Conservation (phyloP, 2,113 vertebrate species). For the Ancistrus triradiatus region DNA sequence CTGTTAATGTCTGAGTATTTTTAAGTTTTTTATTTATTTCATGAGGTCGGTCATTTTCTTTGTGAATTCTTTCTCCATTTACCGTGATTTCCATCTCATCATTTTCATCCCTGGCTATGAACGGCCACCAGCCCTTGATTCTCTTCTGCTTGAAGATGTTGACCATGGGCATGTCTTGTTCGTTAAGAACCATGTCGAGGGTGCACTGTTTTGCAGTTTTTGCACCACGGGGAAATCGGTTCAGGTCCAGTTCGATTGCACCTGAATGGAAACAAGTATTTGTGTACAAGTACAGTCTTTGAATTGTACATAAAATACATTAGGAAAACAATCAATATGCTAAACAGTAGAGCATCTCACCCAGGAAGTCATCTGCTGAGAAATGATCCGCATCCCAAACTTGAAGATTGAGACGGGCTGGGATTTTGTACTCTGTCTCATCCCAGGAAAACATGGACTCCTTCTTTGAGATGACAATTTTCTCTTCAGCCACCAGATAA, state of each 20-base stretch:
- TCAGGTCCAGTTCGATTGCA: constrained; percentile 92
- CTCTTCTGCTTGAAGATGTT: constrained; percentile 98
- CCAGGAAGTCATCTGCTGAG: constrained; percentile 94
- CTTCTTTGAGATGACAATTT: constrained; percentile 96
- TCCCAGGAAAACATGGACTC: constrained; percentile 99
- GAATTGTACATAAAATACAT: no score
- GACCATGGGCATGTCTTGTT: constrained; percentile 85
- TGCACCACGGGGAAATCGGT: constrained; percentile 88
- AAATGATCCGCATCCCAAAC: constrained; percentile 98
- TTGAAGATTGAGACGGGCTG: constrained; percentile 89
- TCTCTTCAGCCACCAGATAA: constrained; percentile 94
- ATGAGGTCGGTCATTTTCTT: no score
- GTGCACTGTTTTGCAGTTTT: constrained; percentile 94
- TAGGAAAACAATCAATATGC: no score
- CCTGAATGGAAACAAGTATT: constrained; percentile 74
- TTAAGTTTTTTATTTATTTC: neutral
- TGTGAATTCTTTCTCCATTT: constrained; percentile 30
- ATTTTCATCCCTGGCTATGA: constrained; percentile 89
- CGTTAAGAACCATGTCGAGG: constrained; percentile 84
- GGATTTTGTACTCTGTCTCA: constrained; percentile 97
- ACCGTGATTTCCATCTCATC: constrained; percentile 95
- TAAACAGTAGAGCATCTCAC: constrained; percentile 55
- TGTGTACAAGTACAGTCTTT: no score
- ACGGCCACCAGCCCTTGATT: constrained; percentile 98
- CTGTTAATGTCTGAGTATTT: constrained; percentile 8